Base-by-base conservation (phyloP, 2,113 vertebrate genomes). In the Emberiza fucata region DNA sequence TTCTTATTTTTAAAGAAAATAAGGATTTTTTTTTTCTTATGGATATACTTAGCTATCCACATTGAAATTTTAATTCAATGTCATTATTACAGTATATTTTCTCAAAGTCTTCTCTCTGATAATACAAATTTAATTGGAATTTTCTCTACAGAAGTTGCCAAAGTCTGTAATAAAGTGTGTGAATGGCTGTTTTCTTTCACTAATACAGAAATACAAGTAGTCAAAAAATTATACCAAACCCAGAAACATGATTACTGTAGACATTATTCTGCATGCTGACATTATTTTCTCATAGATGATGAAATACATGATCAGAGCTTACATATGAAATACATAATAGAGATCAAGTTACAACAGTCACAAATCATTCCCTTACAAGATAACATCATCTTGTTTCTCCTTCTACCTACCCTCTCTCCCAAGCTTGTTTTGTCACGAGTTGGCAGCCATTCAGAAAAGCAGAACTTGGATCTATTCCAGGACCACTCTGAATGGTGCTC, bases 1-100 rank as follows among this genome's bases (percentile, higher is more conserved):
- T 83, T 95, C 53, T 28, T 78, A 70, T 78, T 92, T 96, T 88
- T 71, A 86, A 92, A 90, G 68, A 86, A 91, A 95, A 69, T 61
- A 48, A 63, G 45, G 24, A 12, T 4, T 6, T 50, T 51, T 82
- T n/a, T 86, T 81, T 48, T 40, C 44, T 83, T 35, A 47, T 48
- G 33, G 61, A 25, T 86, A 59, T 90, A 60, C 45, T 85, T 92
- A 79, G 57, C 37, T 82, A 53, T 63, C 45, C 24, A 35, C 76
- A 83, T 29, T 77, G 59, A 50, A 91, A 90, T 95, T 95, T 89
- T 89, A 87, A 76, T 89, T 85, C 44, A 57, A 22, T 91, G 65
- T 57, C 37, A 37, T 95, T 57, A n/a, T 57, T 92, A 40, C 19
- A 53, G 28, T 56, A 6, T 75, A 70, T 90, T 86, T 88, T 75